Conservation (phyloP, 2,113 vertebrate genomes). For the Carollia perspicillata region DNA sequence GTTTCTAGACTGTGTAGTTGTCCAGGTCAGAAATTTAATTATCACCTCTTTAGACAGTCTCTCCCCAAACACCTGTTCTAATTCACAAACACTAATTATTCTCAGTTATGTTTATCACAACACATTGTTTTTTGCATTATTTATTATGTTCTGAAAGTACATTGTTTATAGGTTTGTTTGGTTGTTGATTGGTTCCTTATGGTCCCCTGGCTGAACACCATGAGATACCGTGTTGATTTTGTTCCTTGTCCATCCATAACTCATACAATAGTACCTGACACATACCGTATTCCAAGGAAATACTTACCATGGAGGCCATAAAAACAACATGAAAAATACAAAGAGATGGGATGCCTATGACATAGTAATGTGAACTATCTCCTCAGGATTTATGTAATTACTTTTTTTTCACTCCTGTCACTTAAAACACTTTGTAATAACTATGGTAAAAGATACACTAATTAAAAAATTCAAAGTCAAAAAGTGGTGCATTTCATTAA, state of each 20-base stretch:
- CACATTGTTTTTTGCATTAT: background rate
- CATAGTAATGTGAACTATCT: background rate
- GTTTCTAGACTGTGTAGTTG: background rate
- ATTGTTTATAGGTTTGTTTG: background rate
- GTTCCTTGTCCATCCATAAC: background rate
- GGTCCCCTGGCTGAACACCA: background rate
- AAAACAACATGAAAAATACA: background rate
- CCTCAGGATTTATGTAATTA: background rate
- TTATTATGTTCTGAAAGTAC: background rate
- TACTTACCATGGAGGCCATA: background rate
- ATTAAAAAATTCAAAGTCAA: background rate
- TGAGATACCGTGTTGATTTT: background rate
- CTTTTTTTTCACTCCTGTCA: background rate
- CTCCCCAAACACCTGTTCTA: background rate
- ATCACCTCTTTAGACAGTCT: background rate
- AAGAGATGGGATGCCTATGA: background rate
- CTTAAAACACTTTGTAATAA: background rate
- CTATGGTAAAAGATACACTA: background rate
- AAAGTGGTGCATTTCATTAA: background rate
- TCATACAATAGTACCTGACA: background rate
- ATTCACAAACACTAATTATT: background rate
- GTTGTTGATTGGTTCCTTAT: background rate
- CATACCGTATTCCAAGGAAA: background rate
- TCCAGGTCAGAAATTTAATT: background rate
- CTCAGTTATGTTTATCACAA: background rate